Evolutionary conservation across 2,113 vertebrate genomes (phyloP), one percentile per base, ranked within the genome.

Genomic region (Psilopogon haemacephalus): DNA sequence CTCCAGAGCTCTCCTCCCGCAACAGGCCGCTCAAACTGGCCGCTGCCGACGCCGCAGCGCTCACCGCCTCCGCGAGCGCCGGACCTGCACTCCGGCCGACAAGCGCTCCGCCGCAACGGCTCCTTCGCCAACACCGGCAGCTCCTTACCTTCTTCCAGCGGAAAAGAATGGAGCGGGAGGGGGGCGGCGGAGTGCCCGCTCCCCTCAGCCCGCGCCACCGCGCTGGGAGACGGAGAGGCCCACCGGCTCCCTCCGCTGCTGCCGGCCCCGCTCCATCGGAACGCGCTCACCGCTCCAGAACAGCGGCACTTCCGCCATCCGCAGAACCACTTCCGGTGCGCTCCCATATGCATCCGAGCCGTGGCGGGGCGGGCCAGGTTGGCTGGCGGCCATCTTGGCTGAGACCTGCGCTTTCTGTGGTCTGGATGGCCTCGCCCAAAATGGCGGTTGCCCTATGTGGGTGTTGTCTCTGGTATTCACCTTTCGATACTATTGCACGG

Each of bases 131-230:
- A 6, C 69, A 5, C 78, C 27, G 11, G 56, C 23, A 76, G 40
- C 33, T 21, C 5, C 90, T 87, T 71, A 96, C 95, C 95, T 96
- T 87, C 71, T 78, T 87, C 62, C 30, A 11, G 33, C 19, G 33
- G 74, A 96, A 86, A 95, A 95, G 91, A 12, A 95, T 91, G 95
- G 95, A 92, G 95, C 79, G 88, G 95, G 86, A 86, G 70, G 74
- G 58, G 87, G 56, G 87, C 69, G 50, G 50, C 72, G 38, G 79
- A 83, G 89, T 23, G 89, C 91, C 95, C 95, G 93, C 86, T 95
- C 93, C 93, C 93, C 86, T 93, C 90, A 91, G 69, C 94, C 94
- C 76, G 65, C 86, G n/a, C 67, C 89, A 30, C 76, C 68, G 75
- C 78, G 56, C 69, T 81, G 35, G 21, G 84, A 58, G 59, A n/a